Conservation (phyloP, 1,140 invertebrate species). For the Ceratina japonica region DNA sequence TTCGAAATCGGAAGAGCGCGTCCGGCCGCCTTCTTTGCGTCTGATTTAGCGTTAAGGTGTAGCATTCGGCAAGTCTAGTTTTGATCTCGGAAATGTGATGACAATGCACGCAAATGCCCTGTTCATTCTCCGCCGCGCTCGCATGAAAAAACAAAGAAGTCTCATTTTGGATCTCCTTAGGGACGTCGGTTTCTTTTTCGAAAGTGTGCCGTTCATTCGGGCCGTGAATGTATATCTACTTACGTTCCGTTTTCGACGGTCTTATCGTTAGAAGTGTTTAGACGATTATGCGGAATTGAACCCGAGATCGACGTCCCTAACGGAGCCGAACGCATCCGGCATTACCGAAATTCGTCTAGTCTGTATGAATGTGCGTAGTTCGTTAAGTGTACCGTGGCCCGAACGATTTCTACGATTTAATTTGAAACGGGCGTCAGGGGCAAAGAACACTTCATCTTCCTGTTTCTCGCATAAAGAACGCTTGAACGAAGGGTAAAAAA, state of each 20-base stretch:
- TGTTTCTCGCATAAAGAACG: background rate
- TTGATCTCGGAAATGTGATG: conserved; percentile 50
- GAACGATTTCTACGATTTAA: conserved; percentile 7
- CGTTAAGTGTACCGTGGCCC: background rate
- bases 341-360: conserved; percentile 21
- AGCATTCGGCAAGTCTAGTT: conserved; percentile 32
- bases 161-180: background rate
- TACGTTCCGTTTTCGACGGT: too few species aligned
- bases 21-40: conserved; percentile 29
- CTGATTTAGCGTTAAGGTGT: conserved; percentile 42
- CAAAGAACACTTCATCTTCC: background rate
- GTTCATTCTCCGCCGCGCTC: background rate
- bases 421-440: conserved; percentile 1
- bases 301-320: background rate
- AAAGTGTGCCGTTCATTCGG: background rate
- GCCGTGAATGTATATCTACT: too few species aligned
- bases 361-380: conserved; percentile 8
- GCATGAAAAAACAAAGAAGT: too few species aligned
- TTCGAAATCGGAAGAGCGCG: conserved; percentile 27
- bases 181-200: background rate
- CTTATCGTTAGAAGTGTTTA: too few species aligned
- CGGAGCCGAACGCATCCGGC: background rate
- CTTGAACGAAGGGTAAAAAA: background rate
- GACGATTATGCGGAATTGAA: too few species aligned
- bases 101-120: conserved; percentile 63